Base-by-base conservation (phyloP, 2,888 invertebrate species). In the Ischnus inquisitorius region DNA sequence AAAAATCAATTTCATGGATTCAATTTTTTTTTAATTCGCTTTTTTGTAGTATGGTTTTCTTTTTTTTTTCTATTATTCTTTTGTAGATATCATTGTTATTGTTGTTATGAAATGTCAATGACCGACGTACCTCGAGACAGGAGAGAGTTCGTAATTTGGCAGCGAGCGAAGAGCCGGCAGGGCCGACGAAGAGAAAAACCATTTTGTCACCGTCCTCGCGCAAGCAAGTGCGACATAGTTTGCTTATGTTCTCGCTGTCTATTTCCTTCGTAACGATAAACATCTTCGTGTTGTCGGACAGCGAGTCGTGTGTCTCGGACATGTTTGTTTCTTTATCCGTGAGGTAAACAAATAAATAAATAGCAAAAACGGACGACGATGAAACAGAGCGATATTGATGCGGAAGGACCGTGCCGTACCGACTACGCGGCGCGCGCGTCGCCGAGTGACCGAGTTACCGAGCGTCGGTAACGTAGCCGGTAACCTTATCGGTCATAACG, bases 191-290 rank as follows among this genome's bases (percentile, higher is more conserved):
- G 19, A 93, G 83, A 83, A 90, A 93, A 77, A 93, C 89, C 93
- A 93, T 93, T 87, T 93, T 93, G 65, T 93, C 92, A 28, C 91
- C 91, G 78, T 93, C 93, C 83, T 93, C 93, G 78, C 93, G 90
- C 14, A 93, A 87, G 80, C 93, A 93, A 1, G 93, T 93, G 16
- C 93, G 91, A 69, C 93, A 93, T 51, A 93, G 84, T 86, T 92
- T 93, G 43, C 92, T 91, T 34, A 93, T 93, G 85, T 93, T 93
- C 77, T 93, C 92, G 81, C 92, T 90, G 71, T 93, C 93, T 41
- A 93, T 93, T 80, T 91, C 90, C 84, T 93, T 93, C 2, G 93
- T 93, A 16, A 93, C 93, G 46, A 93, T 93, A 85, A 93, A 93
- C 93, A 93, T 93, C 65, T 64, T 88, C 60, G 51, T 41, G 60